These are phyloP conservation scores for Xenopus laevis DNA, from an alignment of 2,113 vertebrate species.

Conservation along the genomic window DNA sequence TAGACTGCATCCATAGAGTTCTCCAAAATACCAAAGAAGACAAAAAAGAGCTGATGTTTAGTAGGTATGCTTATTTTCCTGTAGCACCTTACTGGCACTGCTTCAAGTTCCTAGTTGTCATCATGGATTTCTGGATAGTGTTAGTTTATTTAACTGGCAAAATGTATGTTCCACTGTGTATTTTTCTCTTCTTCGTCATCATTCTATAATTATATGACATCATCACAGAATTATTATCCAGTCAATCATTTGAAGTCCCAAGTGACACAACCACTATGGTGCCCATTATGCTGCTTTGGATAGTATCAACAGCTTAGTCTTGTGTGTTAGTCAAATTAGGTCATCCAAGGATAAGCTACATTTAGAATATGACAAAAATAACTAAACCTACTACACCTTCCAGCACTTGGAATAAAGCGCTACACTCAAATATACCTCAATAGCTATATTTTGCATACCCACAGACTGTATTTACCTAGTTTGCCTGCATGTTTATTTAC, in stretches of 20 bases:
- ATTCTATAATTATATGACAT: constrained; percentile 10
- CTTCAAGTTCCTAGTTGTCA: not conserved
- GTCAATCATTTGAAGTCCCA: constrained; percentile 1
- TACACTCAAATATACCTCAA: too few relatives aligned
- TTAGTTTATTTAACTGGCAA: not conserved
- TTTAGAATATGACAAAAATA: constrained; percentile 1
- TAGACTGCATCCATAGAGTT: constrained; percentile 73
- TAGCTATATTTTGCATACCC: too few relatives aligned
- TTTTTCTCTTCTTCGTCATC: constrained; percentile 9
- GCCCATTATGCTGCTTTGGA: not conserved
- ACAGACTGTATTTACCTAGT: too few relatives aligned
- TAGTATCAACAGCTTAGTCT: not conserved
- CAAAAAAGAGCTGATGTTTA: constrained; percentile 77
- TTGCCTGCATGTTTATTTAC: too few relatives aligned
- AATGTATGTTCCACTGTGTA: not conserved
- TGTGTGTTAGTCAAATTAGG: constrained; percentile 6
- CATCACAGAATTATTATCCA: constrained; percentile 9
- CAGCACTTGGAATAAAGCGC: too few relatives aligned
- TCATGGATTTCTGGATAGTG: not conserved
- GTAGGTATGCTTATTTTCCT: constrained; percentile 66
- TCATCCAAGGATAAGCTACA: constrained; percentile 14
- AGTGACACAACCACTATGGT: not conserved
- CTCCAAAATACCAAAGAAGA: constrained; percentile 75
- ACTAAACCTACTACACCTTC: not conserved
- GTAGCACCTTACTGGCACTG: too few relatives aligned